Conservation (phyloP, 2,888 invertebrate genomes). For the Amblyjoppa fuscipennis region DNA sequence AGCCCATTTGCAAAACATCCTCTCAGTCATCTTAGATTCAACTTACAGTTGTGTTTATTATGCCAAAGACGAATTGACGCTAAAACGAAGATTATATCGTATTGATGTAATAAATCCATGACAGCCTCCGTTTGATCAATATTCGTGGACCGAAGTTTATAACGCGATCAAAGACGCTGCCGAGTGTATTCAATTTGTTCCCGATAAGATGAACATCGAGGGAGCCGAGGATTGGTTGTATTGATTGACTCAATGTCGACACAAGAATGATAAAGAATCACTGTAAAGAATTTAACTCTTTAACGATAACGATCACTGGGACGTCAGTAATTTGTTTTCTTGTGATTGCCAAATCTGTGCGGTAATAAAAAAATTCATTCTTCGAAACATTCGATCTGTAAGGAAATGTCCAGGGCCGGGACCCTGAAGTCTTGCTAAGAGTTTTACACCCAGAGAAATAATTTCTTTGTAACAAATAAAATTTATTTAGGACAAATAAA, state of each 20-base stretch:
- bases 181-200: constrained; percentile 66
- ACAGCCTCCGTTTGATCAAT: constrained; percentile 66
- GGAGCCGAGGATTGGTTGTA: constrained; percentile 59
- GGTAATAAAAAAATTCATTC: too few species aligned
- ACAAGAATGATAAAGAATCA: constrained; percentile 22
- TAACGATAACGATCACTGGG: too few species aligned
- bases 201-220: background rate
- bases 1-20: constrained; percentile 76
- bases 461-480: too few species aligned
- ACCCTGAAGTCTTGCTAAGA: too few species aligned
- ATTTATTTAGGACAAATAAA: too few species aligned
- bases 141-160: constrained; percentile 69
- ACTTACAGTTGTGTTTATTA: constrained; percentile 65
- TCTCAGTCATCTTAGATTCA: constrained; percentile 71
- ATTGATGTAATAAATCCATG: background rate
- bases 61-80: background rate
- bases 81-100: background rate
- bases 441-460: too few species aligned
- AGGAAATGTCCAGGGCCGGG: too few species aligned
- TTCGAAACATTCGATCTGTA: too few species aligned
- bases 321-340: too few species aligned
- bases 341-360: too few species aligned
- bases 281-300: too few species aligned
- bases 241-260: constrained; percentile 38
- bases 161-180: constrained; percentile 57